Conservation (phyloP, 1,140 invertebrate genomes). For the Zaprionus ornatus region DNA sequence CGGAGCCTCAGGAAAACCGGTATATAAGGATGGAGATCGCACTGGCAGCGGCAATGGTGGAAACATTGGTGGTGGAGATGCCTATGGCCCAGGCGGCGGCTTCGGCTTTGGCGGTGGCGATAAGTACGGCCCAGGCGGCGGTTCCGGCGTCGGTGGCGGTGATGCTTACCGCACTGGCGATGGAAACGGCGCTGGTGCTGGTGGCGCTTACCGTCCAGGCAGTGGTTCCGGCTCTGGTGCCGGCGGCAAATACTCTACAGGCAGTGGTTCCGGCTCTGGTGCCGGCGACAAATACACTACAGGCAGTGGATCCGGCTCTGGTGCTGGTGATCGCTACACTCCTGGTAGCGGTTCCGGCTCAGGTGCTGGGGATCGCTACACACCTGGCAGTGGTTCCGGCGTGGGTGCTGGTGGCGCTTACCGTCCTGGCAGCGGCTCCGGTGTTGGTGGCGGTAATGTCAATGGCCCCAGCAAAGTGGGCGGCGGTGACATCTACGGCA, state of each 20-base stretch:
- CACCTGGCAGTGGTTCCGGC: constrained; percentile 2
- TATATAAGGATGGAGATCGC: constrained; percentile 60
- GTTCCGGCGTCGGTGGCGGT: constrained; percentile 49
- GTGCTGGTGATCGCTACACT: constrained; percentile 16
- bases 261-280: constrained; percentile 11
- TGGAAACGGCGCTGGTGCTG: constrained; percentile 9
- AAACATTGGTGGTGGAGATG: constrained; percentile 35
- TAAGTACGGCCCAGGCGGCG: constrained; percentile 28
- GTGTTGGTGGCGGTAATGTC: constrained; percentile 14
- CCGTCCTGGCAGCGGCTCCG: constrained; percentile 20
- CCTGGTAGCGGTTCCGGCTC: constrained; percentile 1
- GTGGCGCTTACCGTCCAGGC: constrained; percentile 14
- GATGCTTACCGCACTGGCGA: constrained; percentile 25
- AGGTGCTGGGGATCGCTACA: constrained; percentile 23
- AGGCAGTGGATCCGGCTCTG: constrained; percentile 7
- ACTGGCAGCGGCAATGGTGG: constrained; percentile 44
- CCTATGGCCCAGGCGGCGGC: constrained; percentile 27
- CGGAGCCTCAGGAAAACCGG: constrained; percentile 80
- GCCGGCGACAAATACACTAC: constrained; percentile 11
- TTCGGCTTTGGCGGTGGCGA: constrained; percentile 29
- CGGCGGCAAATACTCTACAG: constrained; percentile 7
- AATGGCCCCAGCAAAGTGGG: constrained; percentile 15
- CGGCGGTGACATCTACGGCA: constrained; percentile 13
- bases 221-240: constrained; percentile 21
- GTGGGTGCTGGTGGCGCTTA: constrained; percentile 11